These are phyloP conservation scores for Drosophila nikananu DNA, from an alignment of 1,140 invertebrate genomes.

Conservation along the genomic window DNA sequence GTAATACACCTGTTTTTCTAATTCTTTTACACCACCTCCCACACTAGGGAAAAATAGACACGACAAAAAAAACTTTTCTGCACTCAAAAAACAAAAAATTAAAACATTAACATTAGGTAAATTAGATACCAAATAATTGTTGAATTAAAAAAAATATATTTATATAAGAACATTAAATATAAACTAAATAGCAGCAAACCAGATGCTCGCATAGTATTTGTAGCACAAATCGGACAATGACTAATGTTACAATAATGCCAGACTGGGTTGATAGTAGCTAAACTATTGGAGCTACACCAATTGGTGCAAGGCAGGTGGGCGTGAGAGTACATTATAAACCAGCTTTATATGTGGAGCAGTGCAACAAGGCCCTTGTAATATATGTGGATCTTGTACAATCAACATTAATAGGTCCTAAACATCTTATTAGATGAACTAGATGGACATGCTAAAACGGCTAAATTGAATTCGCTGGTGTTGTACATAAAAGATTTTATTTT, in stretches of 20 bases:
- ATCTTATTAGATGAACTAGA: too few species aligned
- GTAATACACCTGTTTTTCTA: not conserved
- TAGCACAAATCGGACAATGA: not conserved
- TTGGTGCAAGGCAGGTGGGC: slow-evolving; percentile 7
- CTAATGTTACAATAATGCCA: not conserved
- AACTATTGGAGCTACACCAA: not conserved
- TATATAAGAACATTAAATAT: not conserved
- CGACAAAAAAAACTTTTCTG: too few species aligned
- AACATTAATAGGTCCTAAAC: too few species aligned
- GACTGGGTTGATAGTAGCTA: not conserved
- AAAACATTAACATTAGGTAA: too few species aligned
- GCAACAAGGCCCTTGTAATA: too few species aligned
- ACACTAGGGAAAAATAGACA: not conserved
- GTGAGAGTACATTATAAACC: not conserved
- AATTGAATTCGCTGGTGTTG: not conserved
- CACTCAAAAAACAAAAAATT: too few species aligned
- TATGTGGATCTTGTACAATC: too few species aligned
- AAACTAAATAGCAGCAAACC: not conserved
- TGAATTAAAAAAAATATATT: not conserved
- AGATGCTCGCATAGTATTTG: too few species aligned
- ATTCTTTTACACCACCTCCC: not conserved
- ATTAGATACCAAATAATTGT: not conserved
- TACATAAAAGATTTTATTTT: not conserved
- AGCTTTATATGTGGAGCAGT: not conserved
- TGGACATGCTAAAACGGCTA: not conserved